Conservation (phyloP, 2,888 invertebrate species). For the Chouioia cunea region DNA sequence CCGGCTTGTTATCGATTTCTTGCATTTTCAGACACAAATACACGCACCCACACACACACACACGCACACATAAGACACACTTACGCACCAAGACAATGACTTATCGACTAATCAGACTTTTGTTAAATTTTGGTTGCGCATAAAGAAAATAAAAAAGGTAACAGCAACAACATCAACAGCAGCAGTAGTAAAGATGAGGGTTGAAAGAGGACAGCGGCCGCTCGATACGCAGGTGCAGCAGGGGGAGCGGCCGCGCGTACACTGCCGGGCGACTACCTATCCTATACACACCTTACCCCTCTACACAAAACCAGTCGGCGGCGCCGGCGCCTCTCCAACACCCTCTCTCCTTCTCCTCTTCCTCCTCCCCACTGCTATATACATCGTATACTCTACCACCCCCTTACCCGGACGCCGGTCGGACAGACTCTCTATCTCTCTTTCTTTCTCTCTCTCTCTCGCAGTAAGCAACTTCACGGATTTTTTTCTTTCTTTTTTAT, state of each 20-base stretch:
- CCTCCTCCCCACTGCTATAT: too few relatives aligned
- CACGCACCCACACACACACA: too few relatives aligned
- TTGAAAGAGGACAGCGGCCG: slow-evolving; percentile 27
- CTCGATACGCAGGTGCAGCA: slow-evolving; percentile 52
- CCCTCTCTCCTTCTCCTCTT: background rate
- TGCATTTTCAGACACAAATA: too few relatives aligned
- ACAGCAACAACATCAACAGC: slow-evolving; percentile 51
- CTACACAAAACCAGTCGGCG: slow-evolving; percentile 22
- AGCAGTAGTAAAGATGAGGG: too few relatives aligned
- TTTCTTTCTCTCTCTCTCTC: slow-evolving; percentile 1
- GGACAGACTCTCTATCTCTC: background rate
- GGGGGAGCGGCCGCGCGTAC: slow-evolving; percentile 68
- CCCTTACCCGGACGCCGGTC: slow-evolving; percentile 5
- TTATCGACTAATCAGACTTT: background rate
- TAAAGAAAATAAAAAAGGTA: slow-evolving; percentile 14
- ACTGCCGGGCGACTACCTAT: slow-evolving; percentile 54
- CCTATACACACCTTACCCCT: too few relatives aligned
- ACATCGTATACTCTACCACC: too few relatives aligned
- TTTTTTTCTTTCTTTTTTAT: too few relatives aligned
- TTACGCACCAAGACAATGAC: too few relatives aligned
- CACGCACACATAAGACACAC: too few relatives aligned
- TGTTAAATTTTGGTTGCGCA: background rate
- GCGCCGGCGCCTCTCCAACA: slow-evolving; percentile 46
- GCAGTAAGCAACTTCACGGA: too few relatives aligned
- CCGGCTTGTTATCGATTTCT: too few relatives aligned